Percentiles rank a stretch among this genome's conserved stretches.
Conservation (phyloP, 2,113 vertebrate genomes). For the Ochotona curzoniae region DNA sequence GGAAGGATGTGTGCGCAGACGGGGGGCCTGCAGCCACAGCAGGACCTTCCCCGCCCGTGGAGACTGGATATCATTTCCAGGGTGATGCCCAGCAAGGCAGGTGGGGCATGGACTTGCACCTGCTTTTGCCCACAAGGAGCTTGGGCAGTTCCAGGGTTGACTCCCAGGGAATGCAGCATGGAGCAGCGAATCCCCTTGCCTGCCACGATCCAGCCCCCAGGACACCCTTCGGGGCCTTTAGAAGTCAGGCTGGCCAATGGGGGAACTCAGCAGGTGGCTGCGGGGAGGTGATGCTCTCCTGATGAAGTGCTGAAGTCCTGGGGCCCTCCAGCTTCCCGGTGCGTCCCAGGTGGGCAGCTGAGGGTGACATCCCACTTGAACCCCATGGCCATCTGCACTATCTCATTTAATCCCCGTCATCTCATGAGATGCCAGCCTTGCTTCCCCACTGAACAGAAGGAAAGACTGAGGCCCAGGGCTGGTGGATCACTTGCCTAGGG, state of each 20-base stretch:
- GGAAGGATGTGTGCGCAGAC: not conserved
- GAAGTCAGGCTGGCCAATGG: not conserved
- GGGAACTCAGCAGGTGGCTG: not conserved
- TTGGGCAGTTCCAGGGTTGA: not conserved
- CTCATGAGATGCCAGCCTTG: not conserved
- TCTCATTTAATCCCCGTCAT: not conserved
- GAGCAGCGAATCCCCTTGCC: not conserved
- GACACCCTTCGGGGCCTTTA: not conserved
- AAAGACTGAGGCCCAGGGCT: not conserved
- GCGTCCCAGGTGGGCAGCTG: not conserved
- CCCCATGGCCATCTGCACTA: no score
- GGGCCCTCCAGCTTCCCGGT: not conserved
- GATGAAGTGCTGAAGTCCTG: not conserved
- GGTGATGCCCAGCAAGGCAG: fast-evolving
- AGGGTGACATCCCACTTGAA: no score
- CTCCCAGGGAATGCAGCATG: not conserved
- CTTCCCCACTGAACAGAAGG: not conserved
- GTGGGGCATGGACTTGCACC: not conserved
- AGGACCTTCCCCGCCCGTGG: not conserved
- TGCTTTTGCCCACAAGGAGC: not conserved
- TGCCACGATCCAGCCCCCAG: not conserved
- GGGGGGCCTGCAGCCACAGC: not conserved
- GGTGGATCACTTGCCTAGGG: not conserved
- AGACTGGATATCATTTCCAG: not conserved
- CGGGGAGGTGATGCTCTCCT: not conserved